A percentile compares a stretch with the other conserved stretches of the same genome.
Conservation (phyloP, 2,113 vertebrate genomes). For the Scolopax mira region DNA sequence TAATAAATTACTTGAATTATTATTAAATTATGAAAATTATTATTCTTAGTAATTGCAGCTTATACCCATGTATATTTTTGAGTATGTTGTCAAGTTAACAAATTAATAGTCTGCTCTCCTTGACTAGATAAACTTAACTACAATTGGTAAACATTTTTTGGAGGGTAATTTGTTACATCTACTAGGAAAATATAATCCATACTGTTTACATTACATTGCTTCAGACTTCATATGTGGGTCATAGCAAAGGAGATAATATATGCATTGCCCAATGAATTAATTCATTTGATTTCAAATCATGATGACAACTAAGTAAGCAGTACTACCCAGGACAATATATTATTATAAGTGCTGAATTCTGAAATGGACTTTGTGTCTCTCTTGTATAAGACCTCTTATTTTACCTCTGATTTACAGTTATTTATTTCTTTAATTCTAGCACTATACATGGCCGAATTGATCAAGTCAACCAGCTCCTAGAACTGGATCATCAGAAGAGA, state of each 20-base stretch:
- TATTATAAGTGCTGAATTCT: background rate
- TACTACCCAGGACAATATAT: background rate
- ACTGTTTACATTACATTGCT: background rate
- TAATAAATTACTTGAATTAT: background rate
- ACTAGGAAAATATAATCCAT: background rate
- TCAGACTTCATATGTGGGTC: background rate
- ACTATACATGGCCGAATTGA: constrained; percentile 97
- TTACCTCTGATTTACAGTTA: background rate
- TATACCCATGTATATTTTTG: background rate
- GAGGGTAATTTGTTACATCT: background rate
- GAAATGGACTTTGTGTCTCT: background rate
- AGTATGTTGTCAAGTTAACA: background rate
- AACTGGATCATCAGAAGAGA: constrained; percentile 98
- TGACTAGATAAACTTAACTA: background rate
- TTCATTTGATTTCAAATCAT: background rate
- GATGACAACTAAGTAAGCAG: background rate
- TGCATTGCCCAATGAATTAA: background rate
- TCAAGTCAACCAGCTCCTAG: constrained; percentile 95
- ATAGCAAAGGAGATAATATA: background rate
- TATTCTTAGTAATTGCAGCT: background rate
- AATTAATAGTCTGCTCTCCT: background rate
- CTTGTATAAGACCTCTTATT: background rate
- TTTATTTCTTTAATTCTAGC: constrained; percentile 71
- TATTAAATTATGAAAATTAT: background rate
- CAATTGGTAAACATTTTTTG: background rate